Evolutionary conservation across 53 echinoderm and acorn worm genomes (phyloP), one percentile per base, ranked within the genome.

Genomic region (Hippasteria phrygiana): DNA sequence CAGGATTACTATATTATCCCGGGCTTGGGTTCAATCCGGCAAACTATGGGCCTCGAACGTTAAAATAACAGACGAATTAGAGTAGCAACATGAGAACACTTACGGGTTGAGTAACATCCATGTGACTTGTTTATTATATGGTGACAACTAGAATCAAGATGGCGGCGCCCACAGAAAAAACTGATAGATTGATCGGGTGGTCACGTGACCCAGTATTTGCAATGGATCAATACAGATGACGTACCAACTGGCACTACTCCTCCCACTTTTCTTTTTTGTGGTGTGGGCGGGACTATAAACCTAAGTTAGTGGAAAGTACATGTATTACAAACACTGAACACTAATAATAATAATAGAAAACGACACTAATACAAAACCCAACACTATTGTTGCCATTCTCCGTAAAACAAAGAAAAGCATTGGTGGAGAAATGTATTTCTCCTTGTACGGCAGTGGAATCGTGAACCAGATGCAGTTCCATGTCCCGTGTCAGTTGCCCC

Each of bases 231-330:
- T 63, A 63, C 64, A 4, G 32, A 11, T 28, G 64, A 63, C 4
- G 31, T 26, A 63, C 22, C 64, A 63, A 11, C 12, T 28, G 64
- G 64, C 64, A 63, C 64, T 63, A 63, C 64, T 63, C 64, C 32
- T 63, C 64, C 64, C 64, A 63, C 32, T 63, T 63, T 63, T 63
- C 64, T 63, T 31, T 24, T 63, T 63, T 63, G 64, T 63, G 64
- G 27, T 28, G 64, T 63, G 64, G 64, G 64, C n/a, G 64, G 64
- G 48, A 48, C 59, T n/a, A 12, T 59, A 16, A 18, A 59, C 59
- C 5, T 59, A n/a, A 59, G 59, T 59, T 26, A 59, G 20, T 59
- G 59, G 18, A 59, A 5, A 63, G 10, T 28, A 63, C 64, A 63
- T n/a, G 64, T 63, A 63, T 26, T 63, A 63, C 32, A 1, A 28